Percentiles rank a stretch among this genome's conserved stretches.
These are phyloP conservation scores for Xanthia togata DNA, from an alignment of 2,888 invertebrate genomes.

Conservation along the genomic window DNA sequence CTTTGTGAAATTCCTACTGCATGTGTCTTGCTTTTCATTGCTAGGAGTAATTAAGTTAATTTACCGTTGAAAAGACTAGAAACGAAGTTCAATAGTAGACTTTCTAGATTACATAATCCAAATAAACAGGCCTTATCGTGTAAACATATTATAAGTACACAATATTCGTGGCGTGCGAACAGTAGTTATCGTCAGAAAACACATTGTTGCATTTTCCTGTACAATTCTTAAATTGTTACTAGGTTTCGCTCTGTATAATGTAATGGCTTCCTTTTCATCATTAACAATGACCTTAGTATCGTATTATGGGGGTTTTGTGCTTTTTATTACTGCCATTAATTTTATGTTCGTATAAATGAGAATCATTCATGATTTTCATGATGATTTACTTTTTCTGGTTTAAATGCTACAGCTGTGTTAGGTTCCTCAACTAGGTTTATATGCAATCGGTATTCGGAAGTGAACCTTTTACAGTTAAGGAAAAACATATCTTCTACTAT, in stretches of 20 bases:
- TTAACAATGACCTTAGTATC: background rate
- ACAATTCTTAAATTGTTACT: background rate
- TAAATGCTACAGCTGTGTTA: too few relatives aligned
- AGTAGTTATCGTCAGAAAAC: constrained; percentile 31
- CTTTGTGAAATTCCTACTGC: constrained; percentile 13
- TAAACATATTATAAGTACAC: background rate
- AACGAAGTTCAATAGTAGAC: background rate
- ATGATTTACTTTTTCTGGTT: background rate
- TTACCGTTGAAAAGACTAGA: constrained; percentile 6
- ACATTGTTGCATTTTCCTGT: constrained; percentile 21
- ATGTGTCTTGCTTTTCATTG: background rate
- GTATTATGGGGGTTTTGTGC: too few relatives aligned
- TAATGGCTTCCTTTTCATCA: background rate
- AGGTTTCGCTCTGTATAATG: background rate
- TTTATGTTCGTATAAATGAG: constrained; percentile 12
- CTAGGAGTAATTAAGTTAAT: background rate
- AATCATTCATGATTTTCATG: background rate
- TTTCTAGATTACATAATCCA: constrained; percentile 23
- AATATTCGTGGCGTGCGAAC: constrained; percentile 41
- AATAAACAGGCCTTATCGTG: constrained; percentile 43
- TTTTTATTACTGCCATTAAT: background rate
- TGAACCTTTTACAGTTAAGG: background rate
- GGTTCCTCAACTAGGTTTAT: background rate
- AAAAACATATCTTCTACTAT: background rate
- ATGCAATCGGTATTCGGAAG: background rate